A percentile compares a stretch with the other conserved stretches of the same genome.
These are phyloP conservation scores for Donacobius atricapilla DNA, from an alignment of 2,113 vertebrate species.

Conservation along the genomic window DNA sequence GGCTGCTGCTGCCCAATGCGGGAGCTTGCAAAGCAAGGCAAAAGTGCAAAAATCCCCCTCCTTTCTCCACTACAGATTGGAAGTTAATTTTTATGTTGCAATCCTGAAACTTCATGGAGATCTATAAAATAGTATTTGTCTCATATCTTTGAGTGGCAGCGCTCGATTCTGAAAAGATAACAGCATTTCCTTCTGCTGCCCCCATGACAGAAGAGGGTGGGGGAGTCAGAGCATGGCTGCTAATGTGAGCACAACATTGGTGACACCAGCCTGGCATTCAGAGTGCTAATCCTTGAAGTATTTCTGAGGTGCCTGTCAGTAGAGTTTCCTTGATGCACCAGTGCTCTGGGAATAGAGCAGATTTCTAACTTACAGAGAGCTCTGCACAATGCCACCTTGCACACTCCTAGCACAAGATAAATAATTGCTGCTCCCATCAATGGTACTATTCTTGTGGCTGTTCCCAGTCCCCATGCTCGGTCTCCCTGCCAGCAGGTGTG, in stretches of 20 bases:
- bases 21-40: neutral
- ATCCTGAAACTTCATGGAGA: neutral
- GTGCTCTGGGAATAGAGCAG: neutral
- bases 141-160: neutral
- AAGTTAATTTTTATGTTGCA: neutral
- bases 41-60: neutral
- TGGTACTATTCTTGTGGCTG: neutral
- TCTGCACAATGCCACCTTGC: accelerated
- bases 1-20: neutral
- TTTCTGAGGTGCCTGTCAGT: neutral
- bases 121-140: neutral
- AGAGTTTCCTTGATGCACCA: neutral
- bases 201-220: neutral
- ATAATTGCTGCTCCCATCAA: neutral
- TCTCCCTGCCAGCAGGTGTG: neutral
- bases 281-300: neutral
- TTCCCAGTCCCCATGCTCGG: neutral
- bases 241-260: neutral
- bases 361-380: neutral
- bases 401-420: neutral
- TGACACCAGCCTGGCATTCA: neutral
- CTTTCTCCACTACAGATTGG: neutral
- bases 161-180: neutral
- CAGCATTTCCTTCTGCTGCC: neutral
- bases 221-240: neutral